Base-by-base conservation (phyloP, 2,888 invertebrate genomes). In the Zaprionus lineosus region DNA sequence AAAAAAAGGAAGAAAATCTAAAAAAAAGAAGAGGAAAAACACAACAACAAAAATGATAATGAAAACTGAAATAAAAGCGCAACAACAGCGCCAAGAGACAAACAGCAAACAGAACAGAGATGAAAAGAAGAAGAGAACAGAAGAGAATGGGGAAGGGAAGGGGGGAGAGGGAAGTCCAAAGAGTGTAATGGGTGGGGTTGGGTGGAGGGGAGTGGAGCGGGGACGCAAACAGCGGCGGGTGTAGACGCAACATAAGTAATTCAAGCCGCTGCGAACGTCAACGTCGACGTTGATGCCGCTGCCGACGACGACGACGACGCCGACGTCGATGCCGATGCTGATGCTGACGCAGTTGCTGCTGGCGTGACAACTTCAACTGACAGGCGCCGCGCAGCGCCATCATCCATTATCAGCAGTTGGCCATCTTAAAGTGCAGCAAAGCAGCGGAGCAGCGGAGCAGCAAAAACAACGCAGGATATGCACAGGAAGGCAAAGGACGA, bases 341-440 rank as follows among this genome's bases (percentile, higher is more conserved):
- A 36, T 46, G 55, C 7, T 52, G 21, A 21, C 7, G 21, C 63
- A 50, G 51, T 59, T 52, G 74, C 72, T 77, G 67, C 69, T 67
- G 74, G 81, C 76, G 72, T 85, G 85, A 85, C 83, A 83, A 74
- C 75, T 79, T 74, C 71, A 78, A 83, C 84, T 83, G 86, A 85
- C 84, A 86, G 84, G 62, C 81, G 59, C 76, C 61, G 74, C 66
- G 62, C 73, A 72, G 69, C 67, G 77, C 68, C 84, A 83, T 84
- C 84, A 83, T 85, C 84, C 85, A 86, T 84, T 84, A 84, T 84
- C 86, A 86, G 78, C 86, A 83, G 78, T 78, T 83, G 72, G 85
- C 71, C 85, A 84, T 86, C 85, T 81, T 84, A 83, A 74, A 76
- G 74, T 73, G 85, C 82, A 77, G 66, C 59, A 62, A 48, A 52